Conservation (phyloP, 2,888 invertebrate genomes). For the Cryptocephalus moraei region DNA sequence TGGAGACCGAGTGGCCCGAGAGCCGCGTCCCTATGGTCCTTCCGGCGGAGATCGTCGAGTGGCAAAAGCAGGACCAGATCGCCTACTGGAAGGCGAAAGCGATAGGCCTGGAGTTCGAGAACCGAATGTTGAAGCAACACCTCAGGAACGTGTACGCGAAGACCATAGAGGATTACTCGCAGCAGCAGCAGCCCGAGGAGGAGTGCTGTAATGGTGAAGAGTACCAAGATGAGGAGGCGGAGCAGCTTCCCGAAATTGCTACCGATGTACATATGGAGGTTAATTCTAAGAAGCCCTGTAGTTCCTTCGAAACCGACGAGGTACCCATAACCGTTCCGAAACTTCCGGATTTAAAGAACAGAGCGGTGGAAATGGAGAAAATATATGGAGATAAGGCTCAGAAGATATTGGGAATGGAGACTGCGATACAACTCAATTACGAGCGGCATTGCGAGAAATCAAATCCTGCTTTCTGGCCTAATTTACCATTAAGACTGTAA, state of each 20-base stretch:
- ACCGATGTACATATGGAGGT: constrained; percentile 9
- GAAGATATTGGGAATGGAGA: constrained; percentile 63
- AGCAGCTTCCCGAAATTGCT: constrained; percentile 8
- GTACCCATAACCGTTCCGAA: constrained; percentile 32
- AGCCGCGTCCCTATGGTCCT: constrained; percentile 8
- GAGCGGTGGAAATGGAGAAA: constrained; percentile 35
- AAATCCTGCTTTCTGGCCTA: constrained; percentile 62
- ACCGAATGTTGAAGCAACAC: constrained; percentile 44
- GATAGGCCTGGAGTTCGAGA: constrained; percentile 47
- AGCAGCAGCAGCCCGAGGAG: constrained; percentile 5
- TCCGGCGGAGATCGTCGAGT: constrained; percentile 28
- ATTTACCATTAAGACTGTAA: constrained; percentile 26
- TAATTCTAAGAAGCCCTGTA: constrained; percentile 15
- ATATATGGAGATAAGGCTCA: constrained; percentile 58
- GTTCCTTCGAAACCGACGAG: constrained; percentile 4
- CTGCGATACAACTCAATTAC: constrained; percentile 54
- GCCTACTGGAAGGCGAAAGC: constrained; percentile 54
- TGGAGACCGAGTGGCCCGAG: constrained; percentile 25
- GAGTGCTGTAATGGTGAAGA: neutral
- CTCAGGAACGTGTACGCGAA: constrained; percentile 33
- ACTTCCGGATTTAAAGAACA: constrained; percentile 29
- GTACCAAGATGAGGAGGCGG: constrained; percentile 5
- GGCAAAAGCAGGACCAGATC: constrained; percentile 47
- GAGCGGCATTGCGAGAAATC: constrained; percentile 44
- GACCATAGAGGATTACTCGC: constrained; percentile 20